These are phyloP conservation scores for Leistus spinibarbis DNA, from an alignment of 2,888 invertebrate genomes.

Conservation along the genomic window DNA sequence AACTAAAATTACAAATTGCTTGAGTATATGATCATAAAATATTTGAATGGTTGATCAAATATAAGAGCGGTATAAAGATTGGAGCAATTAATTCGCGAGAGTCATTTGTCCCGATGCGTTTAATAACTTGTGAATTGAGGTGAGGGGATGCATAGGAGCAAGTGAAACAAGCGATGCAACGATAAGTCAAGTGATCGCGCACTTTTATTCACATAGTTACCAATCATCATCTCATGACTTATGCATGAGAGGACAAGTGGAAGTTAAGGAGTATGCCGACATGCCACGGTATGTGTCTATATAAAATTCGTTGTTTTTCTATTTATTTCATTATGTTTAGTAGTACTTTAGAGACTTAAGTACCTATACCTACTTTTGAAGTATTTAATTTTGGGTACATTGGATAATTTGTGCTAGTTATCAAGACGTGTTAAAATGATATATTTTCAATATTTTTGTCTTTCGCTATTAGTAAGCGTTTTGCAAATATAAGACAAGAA, in stretches of 20 bases:
- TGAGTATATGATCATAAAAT: not conserved
- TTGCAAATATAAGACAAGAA: no score
- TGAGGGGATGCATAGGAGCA: conserved; percentile 8
- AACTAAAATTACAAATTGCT: not conserved
- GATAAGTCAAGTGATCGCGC: not conserved
- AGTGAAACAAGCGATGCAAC: conserved; percentile 10
- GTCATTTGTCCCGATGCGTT: no score
- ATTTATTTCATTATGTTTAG: not conserved
- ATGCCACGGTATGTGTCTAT: conserved; percentile 46
- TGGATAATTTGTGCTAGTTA: no score
- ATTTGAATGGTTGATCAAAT: not conserved
- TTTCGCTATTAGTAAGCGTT: no score
- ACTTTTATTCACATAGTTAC: not conserved
- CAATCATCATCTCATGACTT: conserved; percentile 39
- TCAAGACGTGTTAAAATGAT: no score
- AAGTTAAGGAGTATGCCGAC: conserved; percentile 43
- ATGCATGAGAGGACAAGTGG: conserved; percentile 46
- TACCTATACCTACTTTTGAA: not conserved
- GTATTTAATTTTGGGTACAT: no score
- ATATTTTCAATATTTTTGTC: no score
- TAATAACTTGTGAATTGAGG: not conserved
- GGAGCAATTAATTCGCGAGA: no score
- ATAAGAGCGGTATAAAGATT: not conserved
- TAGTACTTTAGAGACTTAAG: not conserved
- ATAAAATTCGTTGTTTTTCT: not conserved